Evolutionary conservation across 1,140 invertebrate genomes (phyloP), one percentile per base, ranked within the genome.

Genomic region (Musca domestica): DNA sequence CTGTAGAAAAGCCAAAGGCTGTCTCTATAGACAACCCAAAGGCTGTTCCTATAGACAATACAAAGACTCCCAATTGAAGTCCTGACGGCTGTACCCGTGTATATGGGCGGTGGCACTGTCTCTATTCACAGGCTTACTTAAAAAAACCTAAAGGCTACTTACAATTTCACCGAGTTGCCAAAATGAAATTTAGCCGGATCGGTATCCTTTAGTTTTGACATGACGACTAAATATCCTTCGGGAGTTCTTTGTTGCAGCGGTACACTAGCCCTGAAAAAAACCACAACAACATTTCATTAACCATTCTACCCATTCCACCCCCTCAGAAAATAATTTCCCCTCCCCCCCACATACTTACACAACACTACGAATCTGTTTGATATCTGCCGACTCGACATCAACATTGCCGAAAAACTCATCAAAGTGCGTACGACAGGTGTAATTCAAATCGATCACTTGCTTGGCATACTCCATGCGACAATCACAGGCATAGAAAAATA

Each of bases 401-500:
- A 89, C 79, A 58, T 87, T 84, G 0, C 71, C 72, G 71, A 89
- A 90, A 72, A 89, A 85, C 70, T 88, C 86, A 0, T 86, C 84
- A 65, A 85, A 82, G 71, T 87, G 85, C 12, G 88, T 89, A 74
- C 87, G 84, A 19, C 86, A 80, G 10, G 88, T 89, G 67, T 85
- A 88, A 74, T 86, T 88, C 9, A 85, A 84, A 65, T 90, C 88
- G 19, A 91, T 86, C 2, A 87, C 86, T 30, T 77, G 76, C 76
- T 91, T 91, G 0, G 89, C 84, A 48, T 83, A 72, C 72, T 90
- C 88, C 70, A 87, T 83, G 61, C 85, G 85, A 70, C 84, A 87
- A 67, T 87, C 84, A 78, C 88, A 89, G 70, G 88, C 87, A 71
- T 89, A 85, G 52, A 89, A 83, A 72, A 89, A 90, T 47, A 88